phyloP scores from a whole-genome alignment of 2,113 vertebrate genomes.

The Sisor rabdophorus region DNA sequence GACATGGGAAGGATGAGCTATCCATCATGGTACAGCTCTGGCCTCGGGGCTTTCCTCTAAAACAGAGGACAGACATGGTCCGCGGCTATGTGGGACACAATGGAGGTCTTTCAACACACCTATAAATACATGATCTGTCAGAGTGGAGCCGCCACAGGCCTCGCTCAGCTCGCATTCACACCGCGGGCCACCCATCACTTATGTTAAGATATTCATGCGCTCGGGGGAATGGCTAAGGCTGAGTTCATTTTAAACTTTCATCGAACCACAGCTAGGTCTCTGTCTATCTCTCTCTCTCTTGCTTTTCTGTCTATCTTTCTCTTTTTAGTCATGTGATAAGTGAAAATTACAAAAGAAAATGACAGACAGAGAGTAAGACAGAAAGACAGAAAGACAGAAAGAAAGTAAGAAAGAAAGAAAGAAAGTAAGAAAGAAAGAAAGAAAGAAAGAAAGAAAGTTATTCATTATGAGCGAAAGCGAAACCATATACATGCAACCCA shows the following conservation, averaged over 20 bases:
- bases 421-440: constrained; percentile 65
- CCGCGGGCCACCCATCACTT: constrained; percentile 72
- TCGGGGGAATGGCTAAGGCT: constrained; percentile 69
- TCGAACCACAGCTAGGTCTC: constrained; percentile 61
- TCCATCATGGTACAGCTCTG: constrained; percentile 67
- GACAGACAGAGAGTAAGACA: constrained; percentile 58
- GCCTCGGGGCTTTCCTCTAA: constrained; percentile 73
- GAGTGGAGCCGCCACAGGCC: constrained; percentile 67
- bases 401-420: constrained; percentile 44
- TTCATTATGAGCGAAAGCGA: constrained; percentile 71
- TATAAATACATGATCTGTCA: constrained; percentile 79
- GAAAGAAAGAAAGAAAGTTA: constrained; percentile 54
- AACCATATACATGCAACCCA: constrained; percentile 71
- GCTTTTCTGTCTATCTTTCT: background rate
- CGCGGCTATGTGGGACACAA: constrained; percentile 76
- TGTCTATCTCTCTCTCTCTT: constrained; percentile 37
- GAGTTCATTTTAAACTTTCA: constrained; percentile 74
- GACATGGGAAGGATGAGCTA: constrained; percentile 69
- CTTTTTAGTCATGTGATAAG: constrained; percentile 69
- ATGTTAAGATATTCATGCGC: constrained; percentile 75
- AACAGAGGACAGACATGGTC: constrained; percentile 77
- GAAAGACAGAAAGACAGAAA: constrained; percentile 58
- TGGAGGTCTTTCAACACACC: constrained; percentile 77
- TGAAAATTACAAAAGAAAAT: constrained; percentile 66
- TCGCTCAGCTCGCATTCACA: constrained; percentile 64